Evolutionary conservation across 2,113 vertebrate species (phyloP).

Genomic region (Leucosticte australis): DNA sequence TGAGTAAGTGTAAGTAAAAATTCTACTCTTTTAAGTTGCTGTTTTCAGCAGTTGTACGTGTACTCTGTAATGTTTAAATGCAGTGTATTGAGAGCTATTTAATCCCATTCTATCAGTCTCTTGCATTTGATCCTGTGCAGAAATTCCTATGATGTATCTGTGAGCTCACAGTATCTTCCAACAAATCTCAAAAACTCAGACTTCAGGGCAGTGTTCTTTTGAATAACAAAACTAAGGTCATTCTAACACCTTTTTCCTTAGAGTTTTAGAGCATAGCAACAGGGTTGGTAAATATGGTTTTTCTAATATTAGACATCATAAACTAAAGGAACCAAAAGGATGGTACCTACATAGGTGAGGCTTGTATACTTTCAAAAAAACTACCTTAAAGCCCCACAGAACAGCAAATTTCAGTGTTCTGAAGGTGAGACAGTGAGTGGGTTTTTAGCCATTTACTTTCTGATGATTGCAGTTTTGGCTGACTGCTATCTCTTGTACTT

Average conservation of each 20-base stretch:
- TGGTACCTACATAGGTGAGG: not conserved
- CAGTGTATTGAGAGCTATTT: not conserved
- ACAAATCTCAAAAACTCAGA: not conserved
- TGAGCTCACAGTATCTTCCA: not conserved
- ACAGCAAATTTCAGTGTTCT: not conserved
- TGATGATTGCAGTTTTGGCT: not conserved
- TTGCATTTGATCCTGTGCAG: not conserved
- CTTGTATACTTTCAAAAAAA: not conserved
- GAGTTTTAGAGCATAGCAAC: not conserved
- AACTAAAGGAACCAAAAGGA: not conserved
- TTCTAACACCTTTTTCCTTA: not conserved
- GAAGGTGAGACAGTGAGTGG: not conserved
- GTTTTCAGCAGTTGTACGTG: not conserved
- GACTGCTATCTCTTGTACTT: not conserved
- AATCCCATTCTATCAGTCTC: not conserved
- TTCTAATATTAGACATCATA: not conserved
- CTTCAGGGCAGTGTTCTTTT: not conserved
- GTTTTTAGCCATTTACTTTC: not conserved
- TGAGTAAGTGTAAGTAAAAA: not conserved
- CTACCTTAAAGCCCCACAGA: not conserved
- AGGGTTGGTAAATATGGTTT: not conserved
- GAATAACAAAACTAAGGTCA: not conserved
- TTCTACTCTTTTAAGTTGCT: not conserved
- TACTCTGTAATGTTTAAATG: not conserved
- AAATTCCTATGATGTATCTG: not conserved